These are phyloP conservation scores for Carassius gibelio DNA, from an alignment of 2,113 vertebrate genomes.

Conservation along the genomic window DNA sequence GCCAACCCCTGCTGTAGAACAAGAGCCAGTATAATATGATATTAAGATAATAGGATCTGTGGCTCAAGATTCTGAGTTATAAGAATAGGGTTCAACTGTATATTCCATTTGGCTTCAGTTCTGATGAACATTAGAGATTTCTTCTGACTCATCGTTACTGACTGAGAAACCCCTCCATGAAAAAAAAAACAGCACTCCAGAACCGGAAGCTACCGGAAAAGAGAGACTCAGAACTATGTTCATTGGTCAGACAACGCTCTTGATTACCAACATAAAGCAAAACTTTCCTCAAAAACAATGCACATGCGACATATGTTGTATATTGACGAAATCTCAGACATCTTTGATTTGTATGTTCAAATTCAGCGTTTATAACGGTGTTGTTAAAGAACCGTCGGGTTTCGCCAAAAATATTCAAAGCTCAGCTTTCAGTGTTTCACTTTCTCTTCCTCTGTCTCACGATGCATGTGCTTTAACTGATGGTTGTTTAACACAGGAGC, in stretches of 20 bases:
- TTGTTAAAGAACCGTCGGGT: not conserved
- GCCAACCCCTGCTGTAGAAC: too few species aligned
- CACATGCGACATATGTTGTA: constrained; percentile 56
- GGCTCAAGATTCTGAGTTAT: too few species aligned
- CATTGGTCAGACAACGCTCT: not conserved
- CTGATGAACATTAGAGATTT: too few species aligned
- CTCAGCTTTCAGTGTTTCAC: not conserved
- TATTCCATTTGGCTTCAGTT: too few species aligned
- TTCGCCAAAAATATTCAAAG: not conserved
- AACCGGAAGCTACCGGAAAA: constrained; percentile 59
- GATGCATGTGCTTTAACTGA: not conserved
- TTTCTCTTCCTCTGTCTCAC: not conserved
- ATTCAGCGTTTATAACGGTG: too few species aligned
- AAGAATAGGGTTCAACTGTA: too few species aligned
- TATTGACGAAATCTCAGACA: constrained; percentile 58
- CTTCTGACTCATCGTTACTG: too few species aligned
- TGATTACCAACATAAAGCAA: not conserved
- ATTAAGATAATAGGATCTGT: too few species aligned
- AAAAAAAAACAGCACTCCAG: constrained; percentile 74
- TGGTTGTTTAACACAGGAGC: not conserved
- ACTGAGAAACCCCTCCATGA: too few species aligned
- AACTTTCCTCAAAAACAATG: constrained; percentile 61
- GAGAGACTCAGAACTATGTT: not conserved
- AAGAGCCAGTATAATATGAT: too few species aligned
- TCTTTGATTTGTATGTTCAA: not conserved